These are phyloP conservation scores for Listrodromus nycthemerus DNA, from an alignment of 2,888 invertebrate species.

Conservation along the genomic window DNA sequence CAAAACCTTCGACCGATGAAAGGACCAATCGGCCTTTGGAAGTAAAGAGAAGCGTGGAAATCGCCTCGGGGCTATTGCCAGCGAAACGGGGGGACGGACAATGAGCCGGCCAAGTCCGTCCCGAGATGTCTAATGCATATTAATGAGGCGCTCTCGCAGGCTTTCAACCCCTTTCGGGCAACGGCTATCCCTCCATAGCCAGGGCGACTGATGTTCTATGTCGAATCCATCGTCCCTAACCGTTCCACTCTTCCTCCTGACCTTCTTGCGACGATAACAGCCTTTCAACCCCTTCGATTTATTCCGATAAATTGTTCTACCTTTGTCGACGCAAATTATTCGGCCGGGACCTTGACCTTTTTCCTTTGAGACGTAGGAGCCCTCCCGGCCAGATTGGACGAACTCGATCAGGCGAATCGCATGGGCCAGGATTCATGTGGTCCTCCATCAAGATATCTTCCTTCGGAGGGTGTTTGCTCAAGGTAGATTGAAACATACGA, in stretches of 20 bases:
- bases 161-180: slow-evolving; percentile 67
- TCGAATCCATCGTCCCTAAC: slow-evolving; percentile 32
- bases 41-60: slow-evolving; percentile 18
- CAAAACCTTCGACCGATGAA: slow-evolving; percentile 71
- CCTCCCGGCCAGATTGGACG: slow-evolving; percentile 49
- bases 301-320: slow-evolving; percentile 47
- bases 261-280: slow-evolving; percentile 33
- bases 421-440: slow-evolving; percentile 30
- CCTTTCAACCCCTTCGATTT: slow-evolving; percentile 40
- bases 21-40: slow-evolving; percentile 72
- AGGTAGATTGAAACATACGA: slow-evolving; percentile 48
- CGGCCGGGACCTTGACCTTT: slow-evolving; percentile 2
- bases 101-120: slow-evolving; percentile 77
- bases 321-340: slow-evolving; percentile 16
- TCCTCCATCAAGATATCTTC: background rate
- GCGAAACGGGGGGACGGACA: slow-evolving; percentile 68
- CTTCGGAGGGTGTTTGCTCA: slow-evolving; percentile 6
- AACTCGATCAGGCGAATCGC: background rate
- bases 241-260: slow-evolving; percentile 23
- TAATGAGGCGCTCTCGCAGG: slow-evolving; percentile 74
- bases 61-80: slow-evolving; percentile 68
- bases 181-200: background rate
- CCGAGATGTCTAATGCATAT: slow-evolving; percentile 79
- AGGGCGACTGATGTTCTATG: slow-evolving; percentile 35
- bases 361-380: slow-evolving; percentile 47